These are phyloP conservation scores for Palythoa grandiflora DNA, from an alignment of 92 coral and sea anemone species.

Conservation along the genomic window DNA sequence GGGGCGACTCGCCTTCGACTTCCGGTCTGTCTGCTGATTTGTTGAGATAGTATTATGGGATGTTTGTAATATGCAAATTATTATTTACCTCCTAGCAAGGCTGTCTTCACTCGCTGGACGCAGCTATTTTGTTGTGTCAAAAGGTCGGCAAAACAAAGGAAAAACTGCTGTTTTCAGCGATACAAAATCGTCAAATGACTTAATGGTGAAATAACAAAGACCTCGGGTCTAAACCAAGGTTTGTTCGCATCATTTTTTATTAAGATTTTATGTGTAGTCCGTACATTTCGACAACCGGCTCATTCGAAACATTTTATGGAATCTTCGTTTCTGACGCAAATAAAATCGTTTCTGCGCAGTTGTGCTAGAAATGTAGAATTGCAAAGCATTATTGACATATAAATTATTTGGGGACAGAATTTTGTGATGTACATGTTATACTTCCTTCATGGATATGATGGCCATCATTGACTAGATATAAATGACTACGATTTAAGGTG, in stretches of 20 bases:
- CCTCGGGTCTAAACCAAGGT: constrained; percentile 3
- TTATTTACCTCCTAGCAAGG: not conserved
- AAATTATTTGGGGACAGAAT: not conserved
- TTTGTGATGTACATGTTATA: not conserved
- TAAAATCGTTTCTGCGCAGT: not conserved
- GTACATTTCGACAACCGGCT: not conserved
- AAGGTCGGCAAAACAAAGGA: constrained; percentile 12
- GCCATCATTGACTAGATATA: not conserved
- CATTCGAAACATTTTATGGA: not conserved
- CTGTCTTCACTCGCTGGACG: not conserved
- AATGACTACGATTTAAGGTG: not conserved
- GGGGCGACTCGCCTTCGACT: not conserved
- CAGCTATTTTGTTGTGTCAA: constrained; percentile 35
- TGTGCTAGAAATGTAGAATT: not conserved
- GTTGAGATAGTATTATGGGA: constrained; percentile 1
- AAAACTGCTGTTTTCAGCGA: constrained; percentile 8
- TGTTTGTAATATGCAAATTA: constrained; percentile 25
- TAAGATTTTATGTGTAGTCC: too few species aligned
- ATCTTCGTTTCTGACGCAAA: not conserved
- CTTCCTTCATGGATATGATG: not conserved
- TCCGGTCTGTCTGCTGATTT: not conserved
- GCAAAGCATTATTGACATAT: not conserved
- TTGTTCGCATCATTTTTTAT: not conserved
- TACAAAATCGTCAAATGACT: constrained; percentile 39
- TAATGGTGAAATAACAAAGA: constrained; percentile 26